Evolutionary conservation across 1,140 invertebrate species (phyloP).

Genomic region (Drosophila bocki): DNA sequence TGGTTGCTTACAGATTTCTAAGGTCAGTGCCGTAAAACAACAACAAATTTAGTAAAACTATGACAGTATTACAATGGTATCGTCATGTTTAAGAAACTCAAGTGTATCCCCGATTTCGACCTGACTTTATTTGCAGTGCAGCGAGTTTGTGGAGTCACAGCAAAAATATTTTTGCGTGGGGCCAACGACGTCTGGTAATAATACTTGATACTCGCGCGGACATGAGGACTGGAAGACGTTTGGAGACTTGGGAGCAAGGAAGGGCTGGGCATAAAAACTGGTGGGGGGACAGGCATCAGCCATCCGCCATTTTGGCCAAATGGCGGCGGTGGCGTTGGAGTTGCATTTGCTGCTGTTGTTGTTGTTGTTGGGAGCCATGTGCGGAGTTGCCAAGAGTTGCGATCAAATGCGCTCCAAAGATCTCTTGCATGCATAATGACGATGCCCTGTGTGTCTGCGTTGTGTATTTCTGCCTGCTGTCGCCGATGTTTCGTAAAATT

Average conservation of each 20-base stretch:
- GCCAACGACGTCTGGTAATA: conserved; percentile 49
- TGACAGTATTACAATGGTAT: background rate
- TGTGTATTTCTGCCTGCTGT: conserved; percentile 28
- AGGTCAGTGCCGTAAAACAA: background rate
- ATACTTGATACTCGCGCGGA: conserved; percentile 29
- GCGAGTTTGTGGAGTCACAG: conserved; percentile 49
- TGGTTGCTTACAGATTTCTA: background rate
- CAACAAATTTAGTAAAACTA: background rate
- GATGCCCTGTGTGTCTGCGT: conserved; percentile 32
- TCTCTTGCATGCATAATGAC: conserved; percentile 75
- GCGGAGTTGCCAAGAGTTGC: conserved; percentile 37
- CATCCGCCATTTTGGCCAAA: conserved; percentile 68
- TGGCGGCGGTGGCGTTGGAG: conserved; percentile 36
- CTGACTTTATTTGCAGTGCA: conserved; percentile 7
- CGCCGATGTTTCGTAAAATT: conserved; percentile 61
- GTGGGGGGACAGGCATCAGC: conserved; percentile 12
- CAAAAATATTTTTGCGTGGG: conserved; percentile 76
- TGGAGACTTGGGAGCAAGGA: conserved; percentile 1
- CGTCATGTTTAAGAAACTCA: background rate
- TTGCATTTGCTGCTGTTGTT: conserved; percentile 15
- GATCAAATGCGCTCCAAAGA: conserved; percentile 54
- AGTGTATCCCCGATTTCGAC: background rate
- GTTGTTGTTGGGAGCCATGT: conserved; percentile 34
- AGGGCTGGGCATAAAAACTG: conserved; percentile 7
- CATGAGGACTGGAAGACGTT: conserved; percentile 19